phyloP scores from a whole-genome alignment of 1,140 invertebrate species.

The Drosophila murphyi region DNA sequence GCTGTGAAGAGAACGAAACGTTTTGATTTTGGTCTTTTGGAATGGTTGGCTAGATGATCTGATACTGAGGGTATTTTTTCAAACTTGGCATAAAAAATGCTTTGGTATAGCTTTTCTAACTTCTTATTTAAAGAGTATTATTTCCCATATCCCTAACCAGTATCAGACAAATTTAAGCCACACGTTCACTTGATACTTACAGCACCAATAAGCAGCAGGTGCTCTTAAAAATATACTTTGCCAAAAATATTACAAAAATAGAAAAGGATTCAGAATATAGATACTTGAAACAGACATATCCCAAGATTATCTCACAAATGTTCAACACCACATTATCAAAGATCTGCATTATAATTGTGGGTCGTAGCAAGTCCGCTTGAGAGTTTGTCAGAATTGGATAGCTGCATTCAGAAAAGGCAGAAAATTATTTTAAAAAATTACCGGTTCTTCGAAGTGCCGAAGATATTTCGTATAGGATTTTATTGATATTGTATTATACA shows the following conservation, averaged over 20 bases:
- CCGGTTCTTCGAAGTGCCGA: too few species aligned
- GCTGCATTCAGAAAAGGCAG: slow-evolving; percentile 29
- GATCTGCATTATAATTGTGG: slow-evolving; percentile 67
- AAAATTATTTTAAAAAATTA: too few species aligned
- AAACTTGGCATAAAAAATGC: too few species aligned
- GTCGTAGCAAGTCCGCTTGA: slow-evolving; percentile 62
- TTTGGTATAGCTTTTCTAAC: too few species aligned
- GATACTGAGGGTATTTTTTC: neutral
- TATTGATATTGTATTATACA: too few species aligned
- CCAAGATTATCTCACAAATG: slow-evolving; percentile 61
- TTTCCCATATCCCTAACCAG: neutral
- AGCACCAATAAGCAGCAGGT: slow-evolving; percentile 43
- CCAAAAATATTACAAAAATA: slow-evolving; percentile 58
- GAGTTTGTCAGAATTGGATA: slow-evolving; percentile 73
- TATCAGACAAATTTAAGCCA: neutral
- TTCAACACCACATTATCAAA: slow-evolving; percentile 64
- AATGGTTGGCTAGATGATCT: neutral
- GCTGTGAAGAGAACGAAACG: slow-evolving; percentile 24
- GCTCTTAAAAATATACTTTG: slow-evolving; percentile 59
- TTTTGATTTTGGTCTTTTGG: neutral
- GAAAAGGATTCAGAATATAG: slow-evolving; percentile 51
- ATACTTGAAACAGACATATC: slow-evolving; percentile 57
- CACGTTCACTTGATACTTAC: slow-evolving; percentile 32
- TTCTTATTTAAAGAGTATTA: too few species aligned
- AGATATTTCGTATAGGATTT: too few species aligned